Base-by-base conservation (phyloP, 2,113 vertebrate species). In the Patagioenas fasciata region DNA sequence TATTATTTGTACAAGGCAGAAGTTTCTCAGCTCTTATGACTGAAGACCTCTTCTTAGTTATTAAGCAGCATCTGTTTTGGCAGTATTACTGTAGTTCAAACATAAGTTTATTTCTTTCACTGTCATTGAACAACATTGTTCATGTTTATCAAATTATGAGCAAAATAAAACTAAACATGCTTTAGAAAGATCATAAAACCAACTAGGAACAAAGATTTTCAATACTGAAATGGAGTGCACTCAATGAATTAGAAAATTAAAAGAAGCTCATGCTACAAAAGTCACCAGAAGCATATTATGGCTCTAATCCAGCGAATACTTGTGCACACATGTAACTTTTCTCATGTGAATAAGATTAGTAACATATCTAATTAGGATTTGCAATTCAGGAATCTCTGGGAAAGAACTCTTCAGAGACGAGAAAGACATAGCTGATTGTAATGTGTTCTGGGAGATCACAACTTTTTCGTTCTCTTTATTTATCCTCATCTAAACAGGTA, bases 291-390 rank as follows among this genome's bases (percentile, higher is more conserved):
- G 15, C 36, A 58, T 80, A 92, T 57, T 85, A 92, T 69, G 78
- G 40, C 91, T 81, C 31, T 92, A 94, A 94, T 94, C 66, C 84
- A 92, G 69, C 85, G 95, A 96, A 95, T 94, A 91, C 89, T 95
- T 96, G 74, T 89, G 74, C 85, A 85, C 58, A 62, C 56, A 65
- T 94, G n/a, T 77, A 89, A 77, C 19, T 72, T 95, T 77, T 62
- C 91, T 91, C 87, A 85, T 58, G 75, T 89, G 88, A 89, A 85
- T 88, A 89, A 89, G 74, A 91, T 80, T 96, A 89, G 91, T 94
- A 93, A 95, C 31, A 14, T 80, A 77, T 53, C 75, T 95, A 95
- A 94, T 97, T 92, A 95, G 80, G 54, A 89, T 88, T 85, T 89
- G 13, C 60, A 87, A 85, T 88, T 89, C 81, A 80, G 50, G n/a